Evolutionary conservation across 2,797 vertebrate species (phyloP).

Genomic region (Sebastes glaucus): DNA sequence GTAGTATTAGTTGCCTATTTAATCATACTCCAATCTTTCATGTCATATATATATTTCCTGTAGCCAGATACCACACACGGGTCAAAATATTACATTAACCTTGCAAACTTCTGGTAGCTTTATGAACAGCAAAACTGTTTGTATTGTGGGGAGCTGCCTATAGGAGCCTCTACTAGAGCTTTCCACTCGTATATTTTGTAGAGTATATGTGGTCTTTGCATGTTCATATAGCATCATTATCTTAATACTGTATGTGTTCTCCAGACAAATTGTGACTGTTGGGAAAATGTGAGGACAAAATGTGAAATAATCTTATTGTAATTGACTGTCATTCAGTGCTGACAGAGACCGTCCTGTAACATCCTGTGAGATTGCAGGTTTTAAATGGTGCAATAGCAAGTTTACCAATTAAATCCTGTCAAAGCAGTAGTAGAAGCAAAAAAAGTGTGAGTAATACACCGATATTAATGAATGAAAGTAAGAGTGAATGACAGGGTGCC

Average conservation of each 20-base stretch:
- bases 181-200: no score
- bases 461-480: constrained; percentile 18
- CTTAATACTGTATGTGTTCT: background rate
- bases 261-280: background rate
- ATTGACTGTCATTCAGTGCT: background rate
- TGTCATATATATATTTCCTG: background rate
- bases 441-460: background rate
- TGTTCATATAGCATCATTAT: background rate
- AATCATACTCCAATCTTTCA: background rate
- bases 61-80: no score
- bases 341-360: background rate
- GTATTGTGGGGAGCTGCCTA: no score
- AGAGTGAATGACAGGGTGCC: constrained; percentile 23
- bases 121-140: no score
- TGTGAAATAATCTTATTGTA: no score
- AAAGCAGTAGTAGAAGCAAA: background rate
- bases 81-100: no score
- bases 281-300: background rate
- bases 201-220: background rate
- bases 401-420: background rate
- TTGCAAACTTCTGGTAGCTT: no score
- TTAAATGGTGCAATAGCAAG: background rate
- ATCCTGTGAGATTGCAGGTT: background rate
- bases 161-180: no score
- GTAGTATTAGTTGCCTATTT: background rate